Percentiles rank a stretch among this genome's conserved stretches.
Evolutionary conservation across 2,797 vertebrate genomes (phyloP).

Genomic region (Squalus acanthias): DNA sequence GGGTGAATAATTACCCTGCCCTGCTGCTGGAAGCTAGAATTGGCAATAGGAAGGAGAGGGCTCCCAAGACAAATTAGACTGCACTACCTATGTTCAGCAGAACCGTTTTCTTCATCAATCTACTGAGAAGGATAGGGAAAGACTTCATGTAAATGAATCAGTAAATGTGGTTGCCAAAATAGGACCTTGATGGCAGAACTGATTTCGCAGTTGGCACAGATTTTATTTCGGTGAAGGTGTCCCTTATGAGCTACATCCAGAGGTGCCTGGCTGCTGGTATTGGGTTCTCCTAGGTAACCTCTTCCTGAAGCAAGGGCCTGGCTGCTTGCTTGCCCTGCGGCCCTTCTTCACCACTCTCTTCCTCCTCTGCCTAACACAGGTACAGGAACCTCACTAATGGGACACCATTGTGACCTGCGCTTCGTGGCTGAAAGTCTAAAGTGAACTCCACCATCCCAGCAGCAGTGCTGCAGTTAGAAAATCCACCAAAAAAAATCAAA

Average conservation of each 20-base stretch:
- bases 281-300: neutral
- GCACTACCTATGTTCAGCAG: neutral
- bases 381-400: neutral
- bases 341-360: neutral
- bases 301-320: neutral
- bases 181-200: neutral
- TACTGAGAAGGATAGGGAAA: neutral
- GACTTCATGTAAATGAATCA: neutral
- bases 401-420: neutral
- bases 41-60: neutral
- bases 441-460: neutral
- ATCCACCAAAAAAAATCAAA: neutral
- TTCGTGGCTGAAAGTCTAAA: neutral
- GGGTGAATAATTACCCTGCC: neutral
- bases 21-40: neutral
- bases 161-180: neutral
- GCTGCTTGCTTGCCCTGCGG: neutral
- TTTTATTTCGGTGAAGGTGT: neutral
- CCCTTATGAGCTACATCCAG: neutral
- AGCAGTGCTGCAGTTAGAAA: neutral
- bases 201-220: neutral
- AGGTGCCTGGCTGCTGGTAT: neutral
- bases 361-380: neutral
- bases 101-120: constrained; percentile 3
- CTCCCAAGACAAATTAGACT: constrained; percentile 23